Percentiles rank a stretch among this genome's conserved stretches.
Evolutionary conservation across 2,888 invertebrate genomes (phyloP).

Genomic region (Microchrysa polita): DNA sequence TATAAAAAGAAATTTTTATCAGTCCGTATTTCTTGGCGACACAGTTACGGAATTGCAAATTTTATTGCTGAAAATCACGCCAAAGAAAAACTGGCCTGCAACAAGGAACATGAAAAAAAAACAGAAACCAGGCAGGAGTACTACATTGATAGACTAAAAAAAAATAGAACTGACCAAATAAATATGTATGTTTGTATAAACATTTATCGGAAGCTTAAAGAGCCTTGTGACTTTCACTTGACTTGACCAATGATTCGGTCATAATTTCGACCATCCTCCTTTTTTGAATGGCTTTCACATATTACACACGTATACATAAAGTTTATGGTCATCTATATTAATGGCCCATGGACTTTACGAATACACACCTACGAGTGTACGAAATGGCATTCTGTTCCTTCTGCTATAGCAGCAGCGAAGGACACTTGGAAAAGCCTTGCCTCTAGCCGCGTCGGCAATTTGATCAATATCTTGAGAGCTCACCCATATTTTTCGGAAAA

Average conservation of each 20-base stretch:
- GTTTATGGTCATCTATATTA: slow-evolving; percentile 36
- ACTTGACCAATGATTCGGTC: slow-evolving; percentile 21
- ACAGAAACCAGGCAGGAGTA: not conserved
- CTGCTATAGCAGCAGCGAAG: not conserved
- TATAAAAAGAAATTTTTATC: slow-evolving; percentile 37
- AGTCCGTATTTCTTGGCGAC: slow-evolving; percentile 40
- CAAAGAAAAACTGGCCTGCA: slow-evolving; percentile 20
- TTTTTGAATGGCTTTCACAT: too few relatives aligned
- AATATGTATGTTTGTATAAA: too few relatives aligned
- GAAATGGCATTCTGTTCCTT: not conserved
- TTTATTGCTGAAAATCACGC: slow-evolving; percentile 34
- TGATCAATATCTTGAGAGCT: slow-evolving; percentile 35
- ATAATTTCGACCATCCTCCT: slow-evolving; percentile 12
- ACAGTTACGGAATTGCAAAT: slow-evolving; percentile 40
- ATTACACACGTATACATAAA: not conserved
- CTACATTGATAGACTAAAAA: not conserved
- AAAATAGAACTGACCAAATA: too few relatives aligned
- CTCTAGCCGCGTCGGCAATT: slow-evolving; percentile 4
- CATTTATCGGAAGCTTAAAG: not conserved
- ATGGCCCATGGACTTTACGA: slow-evolving; percentile 9
- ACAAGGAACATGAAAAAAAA: slow-evolving; percentile 16
- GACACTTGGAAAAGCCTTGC: slow-evolving; percentile 14
- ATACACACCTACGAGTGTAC: not conserved
- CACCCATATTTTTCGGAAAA: not conserved
- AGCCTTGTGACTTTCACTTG: slow-evolving; percentile 12